Percentiles rank a stretch among this genome's conserved stretches.
Evolutionary conservation across 64 coral and sea anemone genomes (phyloP).

Genomic region (Pocillopora damicornis): DNA sequence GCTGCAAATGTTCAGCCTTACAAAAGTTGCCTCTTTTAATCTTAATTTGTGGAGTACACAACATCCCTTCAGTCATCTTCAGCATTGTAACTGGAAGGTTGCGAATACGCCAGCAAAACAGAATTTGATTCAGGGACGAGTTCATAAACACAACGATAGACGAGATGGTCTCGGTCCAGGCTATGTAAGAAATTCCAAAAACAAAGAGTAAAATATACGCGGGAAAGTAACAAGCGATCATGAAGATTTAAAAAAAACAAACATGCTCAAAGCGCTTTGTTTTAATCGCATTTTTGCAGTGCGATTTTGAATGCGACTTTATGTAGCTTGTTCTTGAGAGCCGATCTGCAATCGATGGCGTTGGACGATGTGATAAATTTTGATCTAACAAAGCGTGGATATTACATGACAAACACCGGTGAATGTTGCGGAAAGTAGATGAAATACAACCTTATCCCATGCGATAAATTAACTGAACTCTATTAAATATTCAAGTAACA

Average conservation of each 20-base stretch:
- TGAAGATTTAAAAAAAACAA: not conserved
- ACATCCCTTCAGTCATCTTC: not conserved
- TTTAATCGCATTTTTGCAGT: not conserved
- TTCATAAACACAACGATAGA: slow-evolving; percentile 30
- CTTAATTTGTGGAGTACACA: not conserved
- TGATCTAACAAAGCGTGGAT: slow-evolving; percentile 1
- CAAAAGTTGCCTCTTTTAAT: not conserved
- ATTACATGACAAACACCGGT: not conserved
- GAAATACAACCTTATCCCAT: not conserved
- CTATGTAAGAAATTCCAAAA: not conserved
- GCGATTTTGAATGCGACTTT: not conserved
- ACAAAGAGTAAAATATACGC: not conserved
- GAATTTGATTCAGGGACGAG: slow-evolving; percentile 47
- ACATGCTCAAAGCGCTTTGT: not conserved
- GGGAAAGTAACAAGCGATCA: not conserved
- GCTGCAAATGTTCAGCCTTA: no score
- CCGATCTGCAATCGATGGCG: not conserved
- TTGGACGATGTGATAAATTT: not conserved
- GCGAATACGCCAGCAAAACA: slow-evolving; percentile 50
- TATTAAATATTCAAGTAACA: no score
- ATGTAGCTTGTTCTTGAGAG: not conserved
- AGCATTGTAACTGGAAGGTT: slow-evolving; percentile 23
- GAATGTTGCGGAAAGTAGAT: not conserved
- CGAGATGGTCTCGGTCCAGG: not conserved
- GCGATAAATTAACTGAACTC: not conserved